phyloP scores from a whole-genome alignment of 2,113 vertebrate species.

The Laticauda laticaudata region DNA sequence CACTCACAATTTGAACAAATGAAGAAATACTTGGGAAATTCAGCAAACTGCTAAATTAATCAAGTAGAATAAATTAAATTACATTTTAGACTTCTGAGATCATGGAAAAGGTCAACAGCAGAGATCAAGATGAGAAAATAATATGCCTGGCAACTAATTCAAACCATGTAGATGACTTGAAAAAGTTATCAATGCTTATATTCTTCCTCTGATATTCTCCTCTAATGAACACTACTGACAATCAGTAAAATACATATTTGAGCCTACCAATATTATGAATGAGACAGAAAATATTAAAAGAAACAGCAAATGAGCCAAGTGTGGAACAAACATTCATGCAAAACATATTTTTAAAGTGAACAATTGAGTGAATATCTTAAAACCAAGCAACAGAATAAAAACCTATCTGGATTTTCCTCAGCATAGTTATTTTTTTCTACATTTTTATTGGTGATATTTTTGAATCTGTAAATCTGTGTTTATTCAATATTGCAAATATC shows the following conservation, averaged over 20 bases:
- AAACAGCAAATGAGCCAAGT: constrained; percentile 37
- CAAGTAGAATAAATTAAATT: constrained; percentile 8
- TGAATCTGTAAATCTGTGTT: not conserved
- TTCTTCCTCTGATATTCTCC: constrained; percentile 40
- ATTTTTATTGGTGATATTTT: not conserved
- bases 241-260: constrained; percentile 43
- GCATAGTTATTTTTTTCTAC: not conserved
- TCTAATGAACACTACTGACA: constrained; percentile 38
- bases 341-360: not conserved
- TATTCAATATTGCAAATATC: not conserved
- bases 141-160: constrained; percentile 28
- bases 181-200: constrained; percentile 30
- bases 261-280: constrained; percentile 38
- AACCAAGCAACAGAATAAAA: not conserved
- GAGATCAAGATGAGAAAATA: constrained; percentile 30
- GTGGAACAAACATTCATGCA: not conserved
- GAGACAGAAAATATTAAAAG: constrained; percentile 40
- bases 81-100: constrained; percentile 36
- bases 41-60: constrained; percentile 30
- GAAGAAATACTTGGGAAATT: not conserved
- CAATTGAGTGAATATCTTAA: not conserved
- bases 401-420: not conserved
- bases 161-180: constrained; percentile 32
- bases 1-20: rapidly evolving
- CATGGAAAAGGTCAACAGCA: constrained; percentile 1